These are phyloP conservation scores for Damaliscus lunatus DNA, from an alignment of 2,113 vertebrate genomes.

Conservation along the genomic window DNA sequence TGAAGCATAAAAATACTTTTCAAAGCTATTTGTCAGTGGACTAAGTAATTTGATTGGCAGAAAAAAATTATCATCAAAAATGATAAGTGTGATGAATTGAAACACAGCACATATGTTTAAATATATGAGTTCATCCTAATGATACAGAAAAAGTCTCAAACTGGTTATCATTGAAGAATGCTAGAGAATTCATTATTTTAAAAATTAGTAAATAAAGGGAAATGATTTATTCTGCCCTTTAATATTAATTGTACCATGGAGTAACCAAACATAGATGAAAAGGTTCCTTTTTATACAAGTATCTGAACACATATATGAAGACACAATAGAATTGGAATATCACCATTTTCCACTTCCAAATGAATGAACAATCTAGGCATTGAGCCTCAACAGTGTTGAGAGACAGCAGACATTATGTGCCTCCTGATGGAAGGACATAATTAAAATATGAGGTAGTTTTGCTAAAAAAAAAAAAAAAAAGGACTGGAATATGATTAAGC, in stretches of 20 bases:
- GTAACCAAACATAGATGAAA: background rate
- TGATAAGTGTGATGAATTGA: background rate
- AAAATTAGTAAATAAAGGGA: background rate
- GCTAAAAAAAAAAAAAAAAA: background rate
- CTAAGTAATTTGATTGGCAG: background rate
- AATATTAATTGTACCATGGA: background rate
- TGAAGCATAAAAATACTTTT: background rate
- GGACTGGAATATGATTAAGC: background rate
- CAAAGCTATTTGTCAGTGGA: background rate
- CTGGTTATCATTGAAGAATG: background rate
- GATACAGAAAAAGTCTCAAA: background rate
- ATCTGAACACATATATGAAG: background rate
- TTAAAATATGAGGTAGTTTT: background rate
- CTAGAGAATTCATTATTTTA: background rate
- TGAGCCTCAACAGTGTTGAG: background rate
- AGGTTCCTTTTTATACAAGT: background rate
- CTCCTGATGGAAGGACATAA: background rate
- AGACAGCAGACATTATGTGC: background rate
- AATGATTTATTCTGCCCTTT: background rate
- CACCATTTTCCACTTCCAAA: background rate
- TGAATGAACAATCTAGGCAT: background rate
- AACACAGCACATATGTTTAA: background rate
- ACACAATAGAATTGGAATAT: background rate
- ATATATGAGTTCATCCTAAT: background rate
- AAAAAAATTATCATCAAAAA: constrained; percentile 15